Conservation (phyloP, 1,140 invertebrate genomes). For the Halotydeus destructor region DNA sequence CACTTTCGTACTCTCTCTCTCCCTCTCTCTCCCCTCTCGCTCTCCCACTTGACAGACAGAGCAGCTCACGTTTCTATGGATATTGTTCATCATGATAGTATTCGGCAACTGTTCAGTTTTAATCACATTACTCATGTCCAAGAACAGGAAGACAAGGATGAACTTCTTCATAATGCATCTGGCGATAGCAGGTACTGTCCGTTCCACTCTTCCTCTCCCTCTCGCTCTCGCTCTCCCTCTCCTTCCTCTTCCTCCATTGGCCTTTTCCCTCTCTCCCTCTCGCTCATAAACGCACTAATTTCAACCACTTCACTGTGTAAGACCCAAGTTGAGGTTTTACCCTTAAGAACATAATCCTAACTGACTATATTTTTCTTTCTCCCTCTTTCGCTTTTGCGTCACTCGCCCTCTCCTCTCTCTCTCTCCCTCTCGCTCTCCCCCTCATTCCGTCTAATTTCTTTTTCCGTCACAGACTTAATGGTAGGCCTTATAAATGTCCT, state of each 20-base stretch:
- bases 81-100: constrained; percentile 66
- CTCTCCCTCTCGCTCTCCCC: no score
- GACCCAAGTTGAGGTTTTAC: no score
- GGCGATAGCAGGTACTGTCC: constrained; percentile 64
- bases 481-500: constrained; percentile 66
- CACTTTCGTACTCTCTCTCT: constrained; percentile 2
- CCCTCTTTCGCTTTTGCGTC: no score
- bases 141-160: constrained; percentile 69
- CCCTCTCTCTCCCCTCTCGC: no score
- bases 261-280: no score
- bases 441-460: not conserved
- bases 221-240: no score
- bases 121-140: constrained; percentile 54
- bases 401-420: not conserved
- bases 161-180: constrained; percentile 91
- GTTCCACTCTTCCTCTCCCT: no score
- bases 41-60: constrained; percentile 49
- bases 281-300: no score
- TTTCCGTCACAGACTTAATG: constrained; percentile 62
- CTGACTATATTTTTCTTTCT: no score
- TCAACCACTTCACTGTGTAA: no score
- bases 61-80: constrained; percentile 67
- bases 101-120: constrained; percentile 69
- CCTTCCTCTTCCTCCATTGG: no score
- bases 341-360: no score